These are phyloP conservation scores for Phaenicophaeus curvirostris DNA, from an alignment of 2,797 vertebrate genomes.

Conservation along the genomic window DNA sequence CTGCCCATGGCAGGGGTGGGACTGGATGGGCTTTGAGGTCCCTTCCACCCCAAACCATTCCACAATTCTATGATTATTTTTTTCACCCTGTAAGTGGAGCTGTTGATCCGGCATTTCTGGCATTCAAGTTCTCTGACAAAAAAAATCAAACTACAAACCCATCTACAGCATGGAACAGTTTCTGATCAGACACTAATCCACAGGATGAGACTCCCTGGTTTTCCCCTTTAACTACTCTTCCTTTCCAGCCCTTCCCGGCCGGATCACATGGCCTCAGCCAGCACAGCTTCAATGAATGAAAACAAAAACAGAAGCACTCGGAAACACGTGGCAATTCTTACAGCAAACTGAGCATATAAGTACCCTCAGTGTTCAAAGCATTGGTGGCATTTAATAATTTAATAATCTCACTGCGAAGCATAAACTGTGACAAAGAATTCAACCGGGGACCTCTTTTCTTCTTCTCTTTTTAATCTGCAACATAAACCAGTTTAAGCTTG, in stretches of 20 bases:
- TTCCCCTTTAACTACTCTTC: background rate
- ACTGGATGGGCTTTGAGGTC: too few relatives aligned
- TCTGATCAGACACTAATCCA: background rate
- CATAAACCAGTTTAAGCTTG: background rate
- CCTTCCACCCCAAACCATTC: too few relatives aligned
- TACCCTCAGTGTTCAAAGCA: background rate
- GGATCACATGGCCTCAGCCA: background rate
- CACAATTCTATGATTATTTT: too few relatives aligned
- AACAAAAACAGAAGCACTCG: background rate
- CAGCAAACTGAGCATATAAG: background rate
- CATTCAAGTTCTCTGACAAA: background rate
- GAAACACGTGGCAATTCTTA: background rate
- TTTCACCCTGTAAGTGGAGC: background rate
- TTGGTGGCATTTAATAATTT: too few relatives aligned
- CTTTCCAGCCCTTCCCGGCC: background rate
- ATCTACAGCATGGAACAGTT: background rate
- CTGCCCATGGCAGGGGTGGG: too few relatives aligned
- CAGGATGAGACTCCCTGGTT: background rate
- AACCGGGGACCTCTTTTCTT: background rate
- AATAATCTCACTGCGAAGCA: fast-evolving
- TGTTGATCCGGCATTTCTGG: background rate
- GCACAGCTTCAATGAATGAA: background rate
- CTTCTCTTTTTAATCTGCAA: background rate
- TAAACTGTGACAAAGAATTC: background rate
- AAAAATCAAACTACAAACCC: fast-evolving